A percentile compares a stretch with the other conserved stretches of the same genome.
These are phyloP conservation scores for Pyralis farinalis DNA, from an alignment of 2,888 invertebrate species.

Conservation along the genomic window DNA sequence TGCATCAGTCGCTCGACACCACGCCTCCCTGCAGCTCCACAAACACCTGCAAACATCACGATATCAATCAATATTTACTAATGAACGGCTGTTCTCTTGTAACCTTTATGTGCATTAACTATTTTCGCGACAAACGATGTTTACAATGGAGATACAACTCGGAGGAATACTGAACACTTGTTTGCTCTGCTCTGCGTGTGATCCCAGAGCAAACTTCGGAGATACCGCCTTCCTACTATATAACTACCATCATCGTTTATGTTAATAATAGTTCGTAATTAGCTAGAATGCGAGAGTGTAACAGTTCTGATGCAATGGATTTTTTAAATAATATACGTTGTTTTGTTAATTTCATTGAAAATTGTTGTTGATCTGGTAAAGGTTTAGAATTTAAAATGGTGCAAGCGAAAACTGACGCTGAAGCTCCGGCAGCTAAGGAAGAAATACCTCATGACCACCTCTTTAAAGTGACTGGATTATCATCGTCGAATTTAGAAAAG, in stretches of 20 bases:
- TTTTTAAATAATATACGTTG: neutral
- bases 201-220: conserved; percentile 28
- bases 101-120: neutral
- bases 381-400: too few relatives aligned
- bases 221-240: conserved; percentile 9
- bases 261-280: conserved; percentile 2
- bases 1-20: neutral
- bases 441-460: conserved; percentile 67
- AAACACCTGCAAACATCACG: neutral
- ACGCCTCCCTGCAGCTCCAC: neutral
- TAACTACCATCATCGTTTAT: neutral
- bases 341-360: conserved; percentile 2
- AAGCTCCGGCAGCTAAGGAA: conserved; percentile 36
- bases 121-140: conserved; percentile 18
- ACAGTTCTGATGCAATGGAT: neutral
- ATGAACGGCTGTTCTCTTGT: conserved; percentile 3
- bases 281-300: conserved; percentile 1
- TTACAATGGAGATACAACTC: conserved; percentile 28
- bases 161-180: conserved; percentile 41
- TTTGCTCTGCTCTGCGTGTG: conserved; percentile 30
- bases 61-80: conserved; percentile 7
- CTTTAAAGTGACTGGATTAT: conserved; percentile 65
- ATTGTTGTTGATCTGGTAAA: conserved; percentile 8
- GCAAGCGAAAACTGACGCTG: conserved; percentile 39
- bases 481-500: conserved; percentile 62